phyloP scores from a whole-genome alignment of 2,113 vertebrate species.

The Thamnophis sirtalis region DNA sequence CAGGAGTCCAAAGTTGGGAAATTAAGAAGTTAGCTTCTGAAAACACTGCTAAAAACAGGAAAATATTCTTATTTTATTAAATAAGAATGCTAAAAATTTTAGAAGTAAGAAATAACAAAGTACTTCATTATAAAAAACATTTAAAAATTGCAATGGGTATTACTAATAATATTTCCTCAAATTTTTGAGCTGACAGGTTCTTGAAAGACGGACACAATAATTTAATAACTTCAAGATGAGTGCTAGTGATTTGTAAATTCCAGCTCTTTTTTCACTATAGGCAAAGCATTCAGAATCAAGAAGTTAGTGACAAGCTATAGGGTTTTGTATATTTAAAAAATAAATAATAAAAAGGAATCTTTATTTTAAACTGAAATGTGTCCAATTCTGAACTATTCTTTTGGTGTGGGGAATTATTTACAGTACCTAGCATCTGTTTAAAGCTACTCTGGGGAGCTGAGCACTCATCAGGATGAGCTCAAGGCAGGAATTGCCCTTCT shows the following conservation, averaged over 20 bases:
- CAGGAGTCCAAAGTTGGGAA: background rate
- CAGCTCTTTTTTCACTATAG: background rate
- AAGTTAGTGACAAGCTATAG: background rate
- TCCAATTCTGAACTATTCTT: background rate
- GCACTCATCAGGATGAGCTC: background rate
- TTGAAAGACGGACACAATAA: background rate
- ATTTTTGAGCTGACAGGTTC: background rate
- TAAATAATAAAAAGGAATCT: conserved; percentile 1
- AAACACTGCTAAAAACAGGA: background rate
- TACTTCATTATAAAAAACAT: background rate
- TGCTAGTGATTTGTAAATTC: background rate
- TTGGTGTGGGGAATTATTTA: conserved; percentile 18
- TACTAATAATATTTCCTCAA: background rate
- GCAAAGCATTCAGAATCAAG: background rate
- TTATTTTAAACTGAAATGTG: background rate
- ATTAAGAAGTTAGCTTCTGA: background rate
- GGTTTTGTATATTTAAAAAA: background rate
- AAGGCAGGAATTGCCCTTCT: background rate
- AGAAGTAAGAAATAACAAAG: background rate
- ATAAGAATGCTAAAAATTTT: background rate
- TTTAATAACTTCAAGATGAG: background rate
- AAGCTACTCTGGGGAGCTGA: background rate
- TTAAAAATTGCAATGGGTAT: background rate
- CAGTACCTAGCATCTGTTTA: background rate
- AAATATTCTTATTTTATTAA: background rate